Evolutionary conservation across 2,888 invertebrate species (phyloP).

Genomic region (Leucoma salicis): DNA sequence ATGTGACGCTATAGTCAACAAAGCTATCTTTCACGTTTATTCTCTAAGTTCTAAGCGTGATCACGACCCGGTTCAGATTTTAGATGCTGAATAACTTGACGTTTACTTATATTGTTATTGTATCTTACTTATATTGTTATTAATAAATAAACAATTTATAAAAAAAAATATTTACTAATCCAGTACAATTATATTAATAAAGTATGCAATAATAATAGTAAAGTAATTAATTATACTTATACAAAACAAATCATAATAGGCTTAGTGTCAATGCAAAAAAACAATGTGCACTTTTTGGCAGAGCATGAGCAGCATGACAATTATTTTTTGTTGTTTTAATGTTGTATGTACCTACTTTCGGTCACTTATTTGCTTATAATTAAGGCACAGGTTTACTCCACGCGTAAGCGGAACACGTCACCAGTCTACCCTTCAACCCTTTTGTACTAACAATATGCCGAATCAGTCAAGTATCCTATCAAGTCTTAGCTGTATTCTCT

Average conservation of each 20-base stretch:
- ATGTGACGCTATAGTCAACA: constrained; percentile 75
- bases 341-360: too few relatives aligned
- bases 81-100: constrained; percentile 58
- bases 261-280: too few relatives aligned
- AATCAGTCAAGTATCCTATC: constrained; percentile 62
- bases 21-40: constrained; percentile 67
- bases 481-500: constrained; percentile 81
- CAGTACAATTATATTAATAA: constrained; percentile 3
- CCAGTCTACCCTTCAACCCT: too few relatives aligned
- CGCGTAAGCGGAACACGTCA: too few relatives aligned
- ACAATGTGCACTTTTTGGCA: too few relatives aligned
- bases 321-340: too few relatives aligned
- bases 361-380: too few relatives aligned
- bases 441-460: too few relatives aligned
- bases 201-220: too few relatives aligned
- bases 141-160: constrained; percentile 1
- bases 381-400: too few relatives aligned
- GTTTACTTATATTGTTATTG: neutral
- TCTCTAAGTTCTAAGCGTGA: constrained; percentile 56
- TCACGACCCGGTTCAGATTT: constrained; percentile 45
- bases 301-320: too few relatives aligned
- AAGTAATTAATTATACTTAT: neutral
- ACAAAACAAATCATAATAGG: neutral
- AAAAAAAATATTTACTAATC: constrained; percentile 14
- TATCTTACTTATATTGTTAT: constrained; percentile 8